Evolutionary conservation across 2,888 invertebrate genomes (phyloP).

Genomic region (Andrena chrysosceles): DNA sequence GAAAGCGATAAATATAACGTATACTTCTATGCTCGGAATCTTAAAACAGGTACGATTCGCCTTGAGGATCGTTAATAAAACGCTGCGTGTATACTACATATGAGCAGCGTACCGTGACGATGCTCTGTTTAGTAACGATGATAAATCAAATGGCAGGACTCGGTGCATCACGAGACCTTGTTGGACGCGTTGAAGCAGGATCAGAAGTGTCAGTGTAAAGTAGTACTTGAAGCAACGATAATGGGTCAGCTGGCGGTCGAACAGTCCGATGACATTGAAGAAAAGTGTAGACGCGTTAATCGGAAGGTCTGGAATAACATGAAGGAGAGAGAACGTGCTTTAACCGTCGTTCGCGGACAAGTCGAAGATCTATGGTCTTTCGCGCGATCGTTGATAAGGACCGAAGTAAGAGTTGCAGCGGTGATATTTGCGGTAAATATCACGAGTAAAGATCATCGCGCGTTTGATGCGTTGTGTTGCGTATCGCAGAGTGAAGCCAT

Average conservation of each 20-base stretch:
- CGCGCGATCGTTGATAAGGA: constrained; percentile 83
- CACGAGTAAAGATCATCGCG: neutral
- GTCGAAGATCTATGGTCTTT: constrained; percentile 84
- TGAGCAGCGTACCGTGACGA: too few relatives aligned
- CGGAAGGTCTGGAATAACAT: constrained; percentile 88
- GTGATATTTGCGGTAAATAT: neutral
- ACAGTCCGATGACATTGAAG: constrained; percentile 88
- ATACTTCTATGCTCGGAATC: constrained; percentile 87
- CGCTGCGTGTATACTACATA: too few relatives aligned
- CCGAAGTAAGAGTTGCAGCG: constrained; percentile 55
- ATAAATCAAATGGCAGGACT: constrained; percentile 85
- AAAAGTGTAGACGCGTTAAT: constrained; percentile 87
- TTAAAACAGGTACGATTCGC: constrained; percentile 77
- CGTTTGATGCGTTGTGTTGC: too few relatives aligned
- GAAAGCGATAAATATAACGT: constrained; percentile 88
- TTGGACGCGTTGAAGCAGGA: constrained; percentile 87
- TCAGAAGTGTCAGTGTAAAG: constrained; percentile 87
- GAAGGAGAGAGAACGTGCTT: constrained; percentile 87
- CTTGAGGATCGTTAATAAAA: too few relatives aligned
- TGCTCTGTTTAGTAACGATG: too few relatives aligned
- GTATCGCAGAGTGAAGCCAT: constrained; percentile 52
- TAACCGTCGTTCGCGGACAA: constrained; percentile 85
- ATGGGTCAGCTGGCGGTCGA: constrained; percentile 90
- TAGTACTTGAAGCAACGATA: constrained; percentile 88
- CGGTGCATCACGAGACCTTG: constrained; percentile 88